Conservation (phyloP, 2,113 vertebrate species). For the Laticauda laticaudata region DNA sequence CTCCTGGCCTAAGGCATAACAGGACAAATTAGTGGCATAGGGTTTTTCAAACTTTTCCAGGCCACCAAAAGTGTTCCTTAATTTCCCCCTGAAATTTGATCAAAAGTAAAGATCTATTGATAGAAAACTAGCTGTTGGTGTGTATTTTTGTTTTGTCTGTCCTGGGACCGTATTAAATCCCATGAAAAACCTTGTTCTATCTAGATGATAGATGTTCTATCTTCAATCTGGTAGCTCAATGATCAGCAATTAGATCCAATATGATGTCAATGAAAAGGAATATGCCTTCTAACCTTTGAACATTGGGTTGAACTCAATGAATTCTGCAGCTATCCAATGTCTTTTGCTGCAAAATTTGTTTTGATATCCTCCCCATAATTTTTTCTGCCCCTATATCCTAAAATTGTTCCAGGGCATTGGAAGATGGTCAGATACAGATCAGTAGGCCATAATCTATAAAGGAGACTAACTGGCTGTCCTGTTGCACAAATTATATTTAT, state of each 20-base stretch:
- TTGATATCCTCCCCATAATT: neutral
- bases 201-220: neutral
- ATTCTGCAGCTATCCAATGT: neutral
- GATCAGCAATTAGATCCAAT: neutral
- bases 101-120: neutral
- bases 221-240: neutral
- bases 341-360: neutral
- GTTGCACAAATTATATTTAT: neutral
- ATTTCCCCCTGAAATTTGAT: neutral
- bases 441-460: neutral
- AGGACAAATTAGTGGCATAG: neutral
- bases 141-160: neutral
- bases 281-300: neutral
- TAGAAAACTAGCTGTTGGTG: neutral
- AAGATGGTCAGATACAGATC: neutral
- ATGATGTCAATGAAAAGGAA: neutral
- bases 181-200: neutral
- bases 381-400: neutral
- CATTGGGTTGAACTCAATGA: neutral
- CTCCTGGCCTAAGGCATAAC: neutral
- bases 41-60: neutral
- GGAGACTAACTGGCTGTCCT: neutral
- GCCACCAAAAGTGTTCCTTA: neutral
- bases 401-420: neutral
- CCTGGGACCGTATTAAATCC: neutral